Evolutionary conservation across 2,113 vertebrate species (phyloP), one percentile per base, ranked within the genome.

Genomic region (Rattus rattus): DNA sequence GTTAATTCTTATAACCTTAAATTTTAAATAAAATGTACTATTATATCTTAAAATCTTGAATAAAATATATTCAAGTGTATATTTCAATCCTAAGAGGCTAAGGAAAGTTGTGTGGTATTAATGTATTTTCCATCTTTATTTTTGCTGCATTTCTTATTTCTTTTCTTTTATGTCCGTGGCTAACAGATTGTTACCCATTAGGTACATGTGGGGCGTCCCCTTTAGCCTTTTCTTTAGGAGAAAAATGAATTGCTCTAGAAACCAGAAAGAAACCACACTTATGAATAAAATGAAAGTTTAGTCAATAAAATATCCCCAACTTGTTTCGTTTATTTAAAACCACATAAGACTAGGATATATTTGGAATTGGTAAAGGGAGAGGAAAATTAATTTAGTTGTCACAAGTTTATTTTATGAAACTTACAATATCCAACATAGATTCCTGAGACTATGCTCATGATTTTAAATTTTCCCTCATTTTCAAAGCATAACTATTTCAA

Each of bases 61-160:
- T 49, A 11, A 84, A 92, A 85, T 52, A 22, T 86, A 70, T 90
- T 76, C 1, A 88, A 80, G 26, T 91, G 14, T 39, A 83, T 72
- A 93, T 88, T 93, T 95, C 16, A 90, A 24, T n/a, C 91, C 81
- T 63, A 69, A 84, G 43, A 87, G 3, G 63, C 7, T 79, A 85
- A 70, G 14, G 13, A 92, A 65, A 52, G 43, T 1, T 61, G 85
- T 33, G 11, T 59, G 63, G 3, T 1, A 90, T 56, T 89, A 11
- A 39, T 84, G 83, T 94, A 14, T 83, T 49, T 90, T 77, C 47
- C n/a, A 24, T 8, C 14, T 85, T 61, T 93, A 22, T 6, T 88
- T 88, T 80, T 56, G 1, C 16, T 86, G 94, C 87, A 79, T 24
- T 90, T 96, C 84, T 80, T 17, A 85, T 7, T 95, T 92, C 24